Evolutionary conservation across 2,797 vertebrate genomes (phyloP).

Genomic region (Hozukius guyotensis): DNA sequence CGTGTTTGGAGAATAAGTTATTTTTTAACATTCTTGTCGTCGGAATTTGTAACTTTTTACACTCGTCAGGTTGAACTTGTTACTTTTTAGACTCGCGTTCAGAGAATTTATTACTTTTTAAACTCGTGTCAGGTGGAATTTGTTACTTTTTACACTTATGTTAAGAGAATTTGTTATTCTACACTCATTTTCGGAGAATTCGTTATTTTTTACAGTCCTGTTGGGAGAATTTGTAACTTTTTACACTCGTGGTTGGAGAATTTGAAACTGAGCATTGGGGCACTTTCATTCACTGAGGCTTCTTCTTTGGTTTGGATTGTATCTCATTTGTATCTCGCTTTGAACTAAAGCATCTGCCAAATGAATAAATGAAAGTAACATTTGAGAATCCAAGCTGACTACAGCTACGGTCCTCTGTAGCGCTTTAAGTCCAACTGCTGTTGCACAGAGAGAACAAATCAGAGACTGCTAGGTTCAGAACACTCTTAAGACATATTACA

Average conservation of each 20-base stretch:
- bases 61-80: neutral
- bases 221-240: neutral
- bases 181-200: too few relatives aligned
- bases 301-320: neutral
- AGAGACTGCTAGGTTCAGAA: neutral
- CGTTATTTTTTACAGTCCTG: neutral
- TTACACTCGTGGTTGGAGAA: neutral
- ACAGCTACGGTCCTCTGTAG: too few relatives aligned
- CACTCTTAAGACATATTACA: neutral
- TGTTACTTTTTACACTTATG: neutral
- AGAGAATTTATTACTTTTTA: neutral
- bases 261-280: neutral
- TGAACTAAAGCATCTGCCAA: too few relatives aligned
- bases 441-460: neutral
- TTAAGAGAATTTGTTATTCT: neutral
- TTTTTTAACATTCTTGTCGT: too few relatives aligned
- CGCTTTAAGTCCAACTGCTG: neutral
- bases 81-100: accelerated
- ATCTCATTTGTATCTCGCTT: neutral
- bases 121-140: neutral
- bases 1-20: neutral
- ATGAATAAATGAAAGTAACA: neutral
- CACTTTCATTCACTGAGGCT: neutral
- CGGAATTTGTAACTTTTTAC: neutral
- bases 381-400: neutral